Percentiles rank a stretch among this genome's conserved stretches.
These are phyloP conservation scores for Momotus momota DNA, from an alignment of 2,797 vertebrate genomes.

Conservation along the genomic window DNA sequence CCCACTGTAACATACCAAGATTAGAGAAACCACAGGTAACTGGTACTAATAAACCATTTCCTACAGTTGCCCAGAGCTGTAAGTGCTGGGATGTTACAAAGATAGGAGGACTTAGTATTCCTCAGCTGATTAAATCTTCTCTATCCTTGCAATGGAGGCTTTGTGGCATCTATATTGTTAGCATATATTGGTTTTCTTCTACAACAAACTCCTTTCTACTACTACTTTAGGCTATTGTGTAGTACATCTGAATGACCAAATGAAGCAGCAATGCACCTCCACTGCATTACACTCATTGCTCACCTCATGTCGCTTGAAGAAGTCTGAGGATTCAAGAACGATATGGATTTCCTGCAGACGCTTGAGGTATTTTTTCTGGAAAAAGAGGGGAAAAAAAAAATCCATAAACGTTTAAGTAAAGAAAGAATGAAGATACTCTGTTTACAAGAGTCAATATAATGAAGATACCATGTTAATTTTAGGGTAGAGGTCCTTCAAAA, in stretches of 20 bases:
- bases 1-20: neutral
- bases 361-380: constrained; percentile 89
- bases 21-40: neutral
- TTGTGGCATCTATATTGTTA: neutral
- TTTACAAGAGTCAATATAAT: neutral
- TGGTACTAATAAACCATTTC: neutral
- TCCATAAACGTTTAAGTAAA: neutral
- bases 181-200: neutral
- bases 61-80: neutral
- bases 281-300: constrained; percentile 29
- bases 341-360: constrained; percentile 89
- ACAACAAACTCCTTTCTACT: neutral
- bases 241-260: neutral
- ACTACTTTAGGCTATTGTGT: neutral
- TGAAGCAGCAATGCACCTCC: neutral
- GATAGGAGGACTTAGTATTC: neutral
- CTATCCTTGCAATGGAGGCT: neutral
- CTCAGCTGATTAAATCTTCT: neutral
- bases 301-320: constrained; percentile 96
- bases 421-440: neutral
- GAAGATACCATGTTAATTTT: neutral
- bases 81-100: neutral
- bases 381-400: neutral
- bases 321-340: constrained; percentile 88
- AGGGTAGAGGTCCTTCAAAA: neutral